These are phyloP conservation scores for Pyrocephalus nanus DNA, from an alignment of 2,797 vertebrate genomes.

Conservation along the genomic window DNA sequence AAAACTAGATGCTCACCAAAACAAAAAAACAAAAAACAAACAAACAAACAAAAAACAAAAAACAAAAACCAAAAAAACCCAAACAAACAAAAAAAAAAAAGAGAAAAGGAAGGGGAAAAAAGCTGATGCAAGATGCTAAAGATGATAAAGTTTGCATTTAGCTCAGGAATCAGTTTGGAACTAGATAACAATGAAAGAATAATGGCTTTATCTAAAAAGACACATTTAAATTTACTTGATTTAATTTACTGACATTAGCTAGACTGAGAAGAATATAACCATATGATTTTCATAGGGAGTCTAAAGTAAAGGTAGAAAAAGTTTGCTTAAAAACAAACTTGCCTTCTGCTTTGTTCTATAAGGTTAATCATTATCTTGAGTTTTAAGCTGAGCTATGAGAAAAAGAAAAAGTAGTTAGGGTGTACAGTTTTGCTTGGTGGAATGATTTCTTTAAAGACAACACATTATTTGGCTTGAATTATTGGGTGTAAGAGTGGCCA, in stretches of 20 bases:
- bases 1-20: neutral
- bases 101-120: neutral
- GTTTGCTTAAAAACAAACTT: neutral
- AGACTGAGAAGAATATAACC: neutral
- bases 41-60: too few relatives aligned
- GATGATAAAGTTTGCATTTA: neutral
- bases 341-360: neutral
- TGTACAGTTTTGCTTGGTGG: constrained; percentile 7
- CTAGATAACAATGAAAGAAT: neutral
- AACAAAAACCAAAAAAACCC: too few relatives aligned
- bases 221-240: neutral
- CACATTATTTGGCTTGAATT: constrained; percentile 64
- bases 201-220: neutral
- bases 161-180: neutral
- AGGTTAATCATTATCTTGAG: neutral
- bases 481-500: constrained; percentile 61
- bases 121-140: neutral
- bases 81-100: too few relatives aligned
- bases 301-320: neutral
- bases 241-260: neutral
- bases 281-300: neutral
- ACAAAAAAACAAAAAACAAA: too few relatives aligned
- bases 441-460: constrained; percentile 50
- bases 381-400: neutral
- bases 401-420: neutral